Evolutionary conservation across 2,113 vertebrate species (phyloP).

Genomic region (Dipodomys merriami): DNA sequence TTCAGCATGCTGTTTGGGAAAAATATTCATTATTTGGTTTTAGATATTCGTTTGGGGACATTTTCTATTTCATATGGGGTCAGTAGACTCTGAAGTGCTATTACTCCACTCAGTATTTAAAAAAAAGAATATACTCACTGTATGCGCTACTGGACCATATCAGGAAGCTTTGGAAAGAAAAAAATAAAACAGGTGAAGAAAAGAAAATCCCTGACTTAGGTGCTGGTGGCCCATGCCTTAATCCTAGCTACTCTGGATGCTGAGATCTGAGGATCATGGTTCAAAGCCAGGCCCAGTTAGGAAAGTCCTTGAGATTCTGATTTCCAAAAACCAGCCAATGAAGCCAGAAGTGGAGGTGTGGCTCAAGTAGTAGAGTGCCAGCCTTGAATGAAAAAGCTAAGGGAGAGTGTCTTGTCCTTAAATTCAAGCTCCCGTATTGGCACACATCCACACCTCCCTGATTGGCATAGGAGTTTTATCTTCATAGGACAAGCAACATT

Average conservation of each 20-base stretch:
- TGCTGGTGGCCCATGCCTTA: no score
- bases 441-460: no score
- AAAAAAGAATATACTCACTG: background rate
- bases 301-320: no score
- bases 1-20: background rate
- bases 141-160: background rate
- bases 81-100: constrained; percentile 6
- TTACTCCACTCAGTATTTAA: background rate
- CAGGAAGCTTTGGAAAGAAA: background rate
- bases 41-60: background rate
- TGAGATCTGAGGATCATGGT: no score
- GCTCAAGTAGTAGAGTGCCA: no score
- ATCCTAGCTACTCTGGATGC: no score
- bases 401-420: no score
- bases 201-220: background rate
- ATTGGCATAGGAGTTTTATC: background rate
- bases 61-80: background rate
- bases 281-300: no score
- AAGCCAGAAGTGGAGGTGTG: no score
- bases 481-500: background rate
- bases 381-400: no score
- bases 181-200: background rate
- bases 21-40: background rate
- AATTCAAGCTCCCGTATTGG: no score
- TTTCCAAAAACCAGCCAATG: no score